Evolutionary conservation across 2,888 invertebrate species (phyloP), one percentile per base, ranked within the genome.

Genomic region (Limnephilus rhombicus): DNA sequence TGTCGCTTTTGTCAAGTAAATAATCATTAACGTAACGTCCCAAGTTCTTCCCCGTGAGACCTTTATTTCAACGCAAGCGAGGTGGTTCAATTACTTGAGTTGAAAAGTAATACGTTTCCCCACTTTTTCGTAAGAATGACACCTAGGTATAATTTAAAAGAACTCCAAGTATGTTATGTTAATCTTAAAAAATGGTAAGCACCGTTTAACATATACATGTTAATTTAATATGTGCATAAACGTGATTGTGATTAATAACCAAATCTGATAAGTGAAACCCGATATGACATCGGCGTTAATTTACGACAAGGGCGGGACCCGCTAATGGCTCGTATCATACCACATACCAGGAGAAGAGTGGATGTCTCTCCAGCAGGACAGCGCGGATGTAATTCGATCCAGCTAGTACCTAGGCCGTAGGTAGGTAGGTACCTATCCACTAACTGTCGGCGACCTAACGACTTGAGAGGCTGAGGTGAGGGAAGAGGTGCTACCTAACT

Each of bases 311-410:
- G 68, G 24, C 68, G 53, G 53, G 18, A 53, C 53, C 53, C 53
- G 53, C 53, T 53, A 53, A 53, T 37, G 37, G 85, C 85, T 37
- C 12, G 85, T 85, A 85, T 85, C 85, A 85, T 53, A 18, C 53
- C 53, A 53, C 18, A 53, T 53, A 18, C 53, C 7, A 18, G 45
- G 12, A 18, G 45, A 29, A 29, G 86, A 45, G 45, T 49, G 31
- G 49, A 88, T 24, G n/a, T 29, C 88, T 88, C 68, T 68, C 88
- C 68, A 68, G 9, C 68, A 68, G 88, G 80, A 18, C 34, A 80
- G 29, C n/a, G 68, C 88, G 68, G 88, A 88, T 88, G 68, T 31
- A 68, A 68, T 88, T 88, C 29, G 68, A 68, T 24, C 41, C 85
- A 85, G 37, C 24, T 45, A 31, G 31, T 31, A 31, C 12, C 45